These are phyloP conservation scores for Chloebia gouldiae DNA, from an alignment of 2,113 vertebrate species.

Conservation along the genomic window DNA sequence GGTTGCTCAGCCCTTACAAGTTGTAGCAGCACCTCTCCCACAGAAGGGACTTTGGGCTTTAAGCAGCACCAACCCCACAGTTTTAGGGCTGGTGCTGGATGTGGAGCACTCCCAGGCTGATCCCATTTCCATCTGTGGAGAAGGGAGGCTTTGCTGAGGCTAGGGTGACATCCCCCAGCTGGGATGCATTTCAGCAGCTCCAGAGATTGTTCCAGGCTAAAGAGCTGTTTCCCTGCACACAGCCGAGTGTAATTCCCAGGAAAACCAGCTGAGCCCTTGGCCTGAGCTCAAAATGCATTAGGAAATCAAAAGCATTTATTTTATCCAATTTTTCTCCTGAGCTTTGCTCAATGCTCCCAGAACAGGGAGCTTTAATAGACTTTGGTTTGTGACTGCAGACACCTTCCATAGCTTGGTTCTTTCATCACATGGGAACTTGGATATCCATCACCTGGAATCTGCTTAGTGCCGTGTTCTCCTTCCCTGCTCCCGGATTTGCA, in stretches of 20 bases:
- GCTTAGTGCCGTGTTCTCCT: not conserved
- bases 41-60: not conserved
- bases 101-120: not conserved
- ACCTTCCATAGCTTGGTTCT: conserved; percentile 44
- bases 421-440: not conserved
- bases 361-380: conserved; percentile 51
- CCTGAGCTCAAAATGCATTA: conserved; percentile 62
- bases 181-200: conserved; percentile 59
- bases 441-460: conserved; percentile 22
- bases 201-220: conserved; percentile 38
- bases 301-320: conserved; percentile 75
- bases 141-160: not conserved
- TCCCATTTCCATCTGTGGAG: not conserved
- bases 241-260: conserved; percentile 54
- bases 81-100: not conserved
- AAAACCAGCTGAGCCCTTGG: conserved; percentile 69
- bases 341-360: conserved; percentile 50
- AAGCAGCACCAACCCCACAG: rapidly evolving
- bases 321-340: conserved; percentile 60
- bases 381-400: conserved; percentile 47
- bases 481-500: conserved; percentile 6
- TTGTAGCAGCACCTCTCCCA: not conserved
- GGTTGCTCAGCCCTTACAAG: not conserved
- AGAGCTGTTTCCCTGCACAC: conserved; percentile 65
- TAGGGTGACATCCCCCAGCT: conserved; percentile 32